phyloP scores from a whole-genome alignment of 2,888 invertebrate species.

The Pterobdella sp. region DNA sequence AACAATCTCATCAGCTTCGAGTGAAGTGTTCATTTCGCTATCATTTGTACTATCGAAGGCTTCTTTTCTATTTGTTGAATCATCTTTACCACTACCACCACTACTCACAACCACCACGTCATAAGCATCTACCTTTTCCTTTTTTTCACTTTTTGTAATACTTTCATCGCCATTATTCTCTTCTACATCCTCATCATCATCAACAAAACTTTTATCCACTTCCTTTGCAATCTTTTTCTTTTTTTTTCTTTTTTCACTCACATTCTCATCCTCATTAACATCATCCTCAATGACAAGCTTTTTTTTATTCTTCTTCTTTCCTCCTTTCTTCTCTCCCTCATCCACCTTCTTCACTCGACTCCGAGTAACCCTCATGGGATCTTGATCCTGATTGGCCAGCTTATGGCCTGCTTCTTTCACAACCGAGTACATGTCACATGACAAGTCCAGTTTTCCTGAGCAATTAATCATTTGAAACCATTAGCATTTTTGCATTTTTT shows the following conservation, averaged over 20 bases:
- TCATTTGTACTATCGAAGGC: not conserved
- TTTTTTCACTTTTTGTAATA: constrained; percentile 40
- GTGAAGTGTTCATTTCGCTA: not conserved
- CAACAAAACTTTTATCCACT: not conserved
- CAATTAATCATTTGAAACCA: no score
- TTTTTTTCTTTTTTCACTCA: not conserved
- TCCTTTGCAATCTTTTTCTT: not conserved
- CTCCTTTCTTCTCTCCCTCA: constrained; percentile 11
- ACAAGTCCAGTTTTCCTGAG: constrained; percentile 43
- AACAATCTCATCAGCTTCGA: not conserved
- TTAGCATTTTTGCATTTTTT: no score
- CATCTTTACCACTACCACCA: not conserved
- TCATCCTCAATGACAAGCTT: not conserved
- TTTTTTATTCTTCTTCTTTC: not conserved
- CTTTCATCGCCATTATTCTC: constrained; percentile 36
- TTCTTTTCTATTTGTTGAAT: not conserved
- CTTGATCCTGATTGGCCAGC: constrained; percentile 34
- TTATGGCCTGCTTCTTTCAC: constrained; percentile 45
- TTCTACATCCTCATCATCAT: constrained; percentile 21
- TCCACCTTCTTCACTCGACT: constrained; percentile 5
- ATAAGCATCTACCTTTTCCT: constrained; percentile 29
- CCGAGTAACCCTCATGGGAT: not conserved
- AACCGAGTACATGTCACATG: constrained; percentile 48
- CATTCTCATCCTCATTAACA: no score
- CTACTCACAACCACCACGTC: not conserved